Conservation (phyloP, 2,113 vertebrate genomes). For the Lagenorhynchus albirostris region DNA sequence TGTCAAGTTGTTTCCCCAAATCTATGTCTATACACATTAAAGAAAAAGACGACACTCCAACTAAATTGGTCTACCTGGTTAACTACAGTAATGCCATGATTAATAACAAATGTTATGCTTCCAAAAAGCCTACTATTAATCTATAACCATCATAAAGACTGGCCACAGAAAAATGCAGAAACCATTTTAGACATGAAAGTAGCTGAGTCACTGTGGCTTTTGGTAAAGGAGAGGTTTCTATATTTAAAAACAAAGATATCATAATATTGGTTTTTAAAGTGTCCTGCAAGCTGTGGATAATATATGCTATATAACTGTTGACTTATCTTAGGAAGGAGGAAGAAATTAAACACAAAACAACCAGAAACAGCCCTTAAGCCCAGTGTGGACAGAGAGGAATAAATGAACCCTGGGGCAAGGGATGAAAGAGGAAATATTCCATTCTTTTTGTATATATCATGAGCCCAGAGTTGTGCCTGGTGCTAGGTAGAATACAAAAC, state of each 20-base stretch:
- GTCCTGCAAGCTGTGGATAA: constrained; percentile 10
- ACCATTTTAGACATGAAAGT: constrained; percentile 1
- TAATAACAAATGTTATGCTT: not conserved
- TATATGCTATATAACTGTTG: not conserved
- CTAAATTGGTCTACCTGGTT: not conserved
- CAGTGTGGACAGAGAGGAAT: not conserved
- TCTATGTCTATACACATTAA: not conserved
- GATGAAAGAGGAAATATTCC: not conserved
- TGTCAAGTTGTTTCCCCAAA: not conserved
- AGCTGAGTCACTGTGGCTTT: constrained; percentile 52
- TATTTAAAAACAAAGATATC: constrained; percentile 53
- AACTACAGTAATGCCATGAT: not conserved
- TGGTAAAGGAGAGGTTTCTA: constrained; percentile 9
- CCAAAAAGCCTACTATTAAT: not conserved
- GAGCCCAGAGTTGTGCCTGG: not conserved
- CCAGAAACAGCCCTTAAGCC: not conserved
- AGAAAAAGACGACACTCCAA: not conserved
- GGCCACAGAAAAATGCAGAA: constrained; percentile 36
- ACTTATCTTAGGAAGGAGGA: constrained; percentile 11
- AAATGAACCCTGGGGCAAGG: not conserved
- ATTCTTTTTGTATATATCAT: not conserved
- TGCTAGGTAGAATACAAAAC: not conserved
- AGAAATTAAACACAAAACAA: not conserved
- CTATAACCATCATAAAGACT: not conserved
- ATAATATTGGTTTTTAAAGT: constrained; percentile 38